Base-by-base conservation (phyloP, 1,140 invertebrate genomes). In the Lysiphlebus fabarum region DNA sequence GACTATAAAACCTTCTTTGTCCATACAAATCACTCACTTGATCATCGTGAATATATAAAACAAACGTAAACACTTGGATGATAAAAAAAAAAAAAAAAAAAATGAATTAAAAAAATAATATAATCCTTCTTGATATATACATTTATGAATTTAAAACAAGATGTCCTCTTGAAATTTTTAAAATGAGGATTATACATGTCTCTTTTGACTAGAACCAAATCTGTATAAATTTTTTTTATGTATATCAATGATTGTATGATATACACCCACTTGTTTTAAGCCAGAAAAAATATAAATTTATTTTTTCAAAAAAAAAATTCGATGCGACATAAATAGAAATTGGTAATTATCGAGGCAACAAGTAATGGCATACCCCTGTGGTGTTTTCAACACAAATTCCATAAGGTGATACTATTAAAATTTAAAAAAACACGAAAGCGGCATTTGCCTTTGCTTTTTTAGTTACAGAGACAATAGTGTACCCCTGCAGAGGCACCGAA, bases 1-100 rank as follows among this genome's bases (percentile, higher is more conserved):
- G 73, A 79, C 74, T 78, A 79, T 78, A 79, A 77, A 77, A 78
- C 75, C 65, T 62, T 70, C 76, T 77, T 79, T 79, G 77, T 79
- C 1, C 17, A 26, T 26, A 26, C 17, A 26, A 26, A 26, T 26
- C 17, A 53, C 63, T 59, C 41, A 38, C n/a, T 40, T 11, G 42
- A 1, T 6, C 11, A 37, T 34, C 44, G 36, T 56, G 61, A 45
- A 53, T 43, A 41, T 44, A 56, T 50, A 65, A 73, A 71, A 74
- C 75, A 72, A 78, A 77, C 76, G 75, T 78, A 79, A 79, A 79
- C 76, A 77, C 67, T 55, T 37, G 49, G 34, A 34, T 6, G 44
- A 11, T 3, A 48, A 48, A 48, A 48, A 48, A 48, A 48, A 26
- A 11, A 48, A 11, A n/a, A 37, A 51, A 14, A 51, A 38, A 51